Conservation (phyloP, 2,113 vertebrate species). For the Phyllostomus discolor region DNA sequence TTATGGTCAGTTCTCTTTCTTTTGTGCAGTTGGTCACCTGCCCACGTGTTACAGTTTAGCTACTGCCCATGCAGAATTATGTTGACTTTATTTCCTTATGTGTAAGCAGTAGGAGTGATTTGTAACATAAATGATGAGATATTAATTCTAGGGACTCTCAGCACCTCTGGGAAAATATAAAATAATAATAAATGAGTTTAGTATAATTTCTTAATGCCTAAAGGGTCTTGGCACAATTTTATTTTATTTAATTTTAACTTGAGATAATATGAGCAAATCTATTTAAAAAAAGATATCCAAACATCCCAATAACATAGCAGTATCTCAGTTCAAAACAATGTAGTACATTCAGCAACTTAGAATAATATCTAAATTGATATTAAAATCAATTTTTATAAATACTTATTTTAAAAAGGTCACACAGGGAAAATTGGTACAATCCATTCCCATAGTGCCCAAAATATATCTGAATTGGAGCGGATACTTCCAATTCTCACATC, state of each 20-base stretch:
- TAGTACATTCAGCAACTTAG: not conserved
- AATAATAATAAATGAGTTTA: not conserved
- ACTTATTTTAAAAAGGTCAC: not conserved
- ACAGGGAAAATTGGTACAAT: not conserved
- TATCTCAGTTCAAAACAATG: not conserved
- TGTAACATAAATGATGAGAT: not conserved
- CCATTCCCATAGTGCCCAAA: not conserved
- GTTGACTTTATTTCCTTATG: not conserved
- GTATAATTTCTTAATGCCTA: not conserved
- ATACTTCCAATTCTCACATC: not conserved
- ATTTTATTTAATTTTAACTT: not conserved
- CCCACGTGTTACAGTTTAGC: no score
- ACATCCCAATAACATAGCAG: not conserved
- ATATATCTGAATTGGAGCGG: not conserved
- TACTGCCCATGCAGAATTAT: not conserved
- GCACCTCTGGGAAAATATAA: not conserved
- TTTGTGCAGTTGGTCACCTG: not conserved
- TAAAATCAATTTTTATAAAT: not conserved
- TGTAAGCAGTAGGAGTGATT: not conserved
- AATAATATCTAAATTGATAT: not conserved
- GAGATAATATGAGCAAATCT: not conserved
- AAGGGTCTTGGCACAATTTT: not conserved
- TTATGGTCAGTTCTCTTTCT: not conserved
- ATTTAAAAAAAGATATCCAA: not conserved
- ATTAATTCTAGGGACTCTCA: not conserved